These are phyloP conservation scores for Eremobia ochroleuca DNA, from an alignment of 2,888 invertebrate genomes.

Conservation along the genomic window DNA sequence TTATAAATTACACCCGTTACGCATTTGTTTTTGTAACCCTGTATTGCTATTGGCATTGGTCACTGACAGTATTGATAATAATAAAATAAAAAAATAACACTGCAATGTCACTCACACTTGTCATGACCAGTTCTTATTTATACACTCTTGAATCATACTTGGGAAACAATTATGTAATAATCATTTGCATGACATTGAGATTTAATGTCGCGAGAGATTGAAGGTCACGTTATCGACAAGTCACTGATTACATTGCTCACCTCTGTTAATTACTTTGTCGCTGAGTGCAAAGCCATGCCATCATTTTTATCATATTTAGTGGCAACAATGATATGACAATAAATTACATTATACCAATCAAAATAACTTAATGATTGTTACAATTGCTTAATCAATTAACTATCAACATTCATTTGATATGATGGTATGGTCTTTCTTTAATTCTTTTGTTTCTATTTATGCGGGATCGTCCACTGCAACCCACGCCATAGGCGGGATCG, in stretches of 20 bases:
- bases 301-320: slow-evolving; percentile 16
- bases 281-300: slow-evolving; percentile 17
- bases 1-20: neutral
- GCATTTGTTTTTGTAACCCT: neutral
- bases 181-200: slow-evolving; percentile 52
- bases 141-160: slow-evolving; percentile 26
- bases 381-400: neutral
- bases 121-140: neutral
- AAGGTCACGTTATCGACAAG: slow-evolving; percentile 47
- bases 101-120: slow-evolving; percentile 1
- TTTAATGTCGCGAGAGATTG: slow-evolving; percentile 58
- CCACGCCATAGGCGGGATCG: neutral
- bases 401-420: slow-evolving; percentile 7
- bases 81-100: neutral
- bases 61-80: neutral
- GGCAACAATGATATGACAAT: slow-evolving; percentile 4
- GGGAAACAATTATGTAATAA: slow-evolving; percentile 34
- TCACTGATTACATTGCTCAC: slow-evolving; percentile 41
- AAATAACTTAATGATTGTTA: neutral
- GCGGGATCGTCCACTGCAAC: no score
- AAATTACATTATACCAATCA: slow-evolving; percentile 1
- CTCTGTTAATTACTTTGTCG: slow-evolving; percentile 8
- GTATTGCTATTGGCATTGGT: neutral
- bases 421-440: slow-evolving; percentile 1
- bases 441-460: neutral